These are phyloP conservation scores for Pontoporia blainvillei DNA, from an alignment of 2,113 vertebrate genomes.

Conservation along the genomic window DNA sequence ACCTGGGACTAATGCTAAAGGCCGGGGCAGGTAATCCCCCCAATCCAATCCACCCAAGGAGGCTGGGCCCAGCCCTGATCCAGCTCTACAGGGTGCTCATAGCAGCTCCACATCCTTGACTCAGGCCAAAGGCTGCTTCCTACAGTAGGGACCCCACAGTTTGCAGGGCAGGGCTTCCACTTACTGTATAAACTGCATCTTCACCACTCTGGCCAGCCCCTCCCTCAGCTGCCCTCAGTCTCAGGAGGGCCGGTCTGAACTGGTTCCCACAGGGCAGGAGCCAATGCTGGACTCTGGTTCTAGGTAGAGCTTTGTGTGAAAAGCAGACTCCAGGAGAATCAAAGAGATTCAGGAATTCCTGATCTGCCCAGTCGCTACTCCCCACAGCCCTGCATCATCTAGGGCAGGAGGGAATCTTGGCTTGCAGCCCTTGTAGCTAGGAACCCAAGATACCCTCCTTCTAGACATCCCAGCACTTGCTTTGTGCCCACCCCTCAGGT, in stretches of 20 bases:
- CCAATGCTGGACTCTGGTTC: not conserved
- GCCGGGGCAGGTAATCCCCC: not conserved
- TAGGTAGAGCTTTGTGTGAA: not conserved
- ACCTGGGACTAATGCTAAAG: not conserved
- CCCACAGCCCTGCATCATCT: accelerated
- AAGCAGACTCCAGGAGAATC: not conserved
- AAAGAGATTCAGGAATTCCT: not conserved
- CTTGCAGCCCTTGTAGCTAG: not conserved
- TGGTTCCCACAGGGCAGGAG: not conserved
- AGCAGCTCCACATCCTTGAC: not conserved
- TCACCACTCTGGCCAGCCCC: not conserved
- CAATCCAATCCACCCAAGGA: not conserved
- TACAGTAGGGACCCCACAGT: not conserved
- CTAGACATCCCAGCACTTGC: not conserved
- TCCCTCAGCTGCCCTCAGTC: not conserved
- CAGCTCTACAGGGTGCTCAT: not conserved
- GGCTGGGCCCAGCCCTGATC: not conserved
- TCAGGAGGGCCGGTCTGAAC: not conserved
- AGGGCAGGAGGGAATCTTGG: not conserved
- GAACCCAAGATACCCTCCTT: not conserved
- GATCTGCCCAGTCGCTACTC: not conserved
- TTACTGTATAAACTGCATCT: not conserved
- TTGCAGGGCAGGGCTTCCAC: not conserved
- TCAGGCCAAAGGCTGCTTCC: not conserved
- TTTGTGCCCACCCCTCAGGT: not conserved